A percentile compares a stretch with the other conserved stretches of the same genome.
Evolutionary conservation across 2,113 vertebrate species (phyloP).

Genomic region (Genyomyrus donnyi): DNA sequence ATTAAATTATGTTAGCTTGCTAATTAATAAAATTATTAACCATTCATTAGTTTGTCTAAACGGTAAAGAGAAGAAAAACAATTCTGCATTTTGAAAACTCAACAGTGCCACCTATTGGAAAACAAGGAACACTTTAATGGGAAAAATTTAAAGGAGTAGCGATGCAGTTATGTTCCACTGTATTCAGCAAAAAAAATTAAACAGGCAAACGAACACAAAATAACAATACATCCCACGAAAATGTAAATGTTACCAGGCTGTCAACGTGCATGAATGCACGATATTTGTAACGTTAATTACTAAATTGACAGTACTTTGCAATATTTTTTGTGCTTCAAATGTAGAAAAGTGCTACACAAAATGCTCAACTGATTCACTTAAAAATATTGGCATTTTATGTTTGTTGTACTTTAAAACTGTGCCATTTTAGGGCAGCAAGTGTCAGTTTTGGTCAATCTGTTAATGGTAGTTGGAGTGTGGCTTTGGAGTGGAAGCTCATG

Average conservation of each 20-base stretch:
- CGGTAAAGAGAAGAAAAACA: neutral
- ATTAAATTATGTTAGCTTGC: neutral
- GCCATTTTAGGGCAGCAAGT: neutral
- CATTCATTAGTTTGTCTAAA: neutral
- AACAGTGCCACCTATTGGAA: slow-evolving; percentile 91
- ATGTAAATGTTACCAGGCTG: neutral
- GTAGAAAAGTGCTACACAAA: neutral
- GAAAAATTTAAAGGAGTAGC: slow-evolving; percentile 19
- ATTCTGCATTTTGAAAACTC: slow-evolving; percentile 61
- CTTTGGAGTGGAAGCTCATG: neutral
- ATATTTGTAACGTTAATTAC: neutral
- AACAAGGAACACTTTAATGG: slow-evolving; percentile 16
- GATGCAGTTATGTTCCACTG: neutral
- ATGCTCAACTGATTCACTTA: neutral
- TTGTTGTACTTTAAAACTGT: neutral
- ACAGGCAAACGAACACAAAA: neutral
- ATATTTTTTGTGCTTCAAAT: neutral
- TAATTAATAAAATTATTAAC: slow-evolving; percentile 3
- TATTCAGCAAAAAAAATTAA: neutral
- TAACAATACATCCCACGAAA: neutral
- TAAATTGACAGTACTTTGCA: neutral
- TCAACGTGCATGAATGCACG: neutral
- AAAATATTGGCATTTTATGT: neutral
- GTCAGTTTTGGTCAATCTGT: neutral
- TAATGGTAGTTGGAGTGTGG: neutral